These are phyloP conservation scores for Ispidina lecontei DNA, from an alignment of 2,797 vertebrate genomes.

Conservation along the genomic window DNA sequence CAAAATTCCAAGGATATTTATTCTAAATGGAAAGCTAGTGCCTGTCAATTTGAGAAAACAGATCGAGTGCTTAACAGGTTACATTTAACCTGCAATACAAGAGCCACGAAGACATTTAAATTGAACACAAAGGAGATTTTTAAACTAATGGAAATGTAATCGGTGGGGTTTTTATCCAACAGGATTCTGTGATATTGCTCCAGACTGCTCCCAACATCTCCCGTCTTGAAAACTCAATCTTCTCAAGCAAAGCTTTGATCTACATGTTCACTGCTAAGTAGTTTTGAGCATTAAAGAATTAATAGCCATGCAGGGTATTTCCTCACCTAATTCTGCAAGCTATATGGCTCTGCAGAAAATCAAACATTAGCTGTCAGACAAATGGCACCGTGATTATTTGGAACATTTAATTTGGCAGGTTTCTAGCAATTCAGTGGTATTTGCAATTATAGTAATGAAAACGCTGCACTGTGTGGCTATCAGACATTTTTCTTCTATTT, in stretches of 20 bases:
- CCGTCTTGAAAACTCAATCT: constrained; percentile 25
- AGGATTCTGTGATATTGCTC: not conserved
- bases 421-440: constrained; percentile 1
- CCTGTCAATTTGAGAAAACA: not conserved
- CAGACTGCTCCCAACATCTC: not conserved
- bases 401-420: constrained; percentile 20
- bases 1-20: not conserved
- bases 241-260: constrained; percentile 67
- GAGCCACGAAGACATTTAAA: not conserved
- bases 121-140: constrained; percentile 39
- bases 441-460: constrained; percentile 21
- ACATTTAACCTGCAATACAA: constrained; percentile 5
- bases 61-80: not conserved
- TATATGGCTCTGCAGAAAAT: not conserved
- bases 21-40: not conserved
- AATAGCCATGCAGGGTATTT: constrained; percentile 33
- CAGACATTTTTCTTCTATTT: not conserved
- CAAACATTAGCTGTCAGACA: constrained; percentile 41
- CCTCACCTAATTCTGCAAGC: not conserved
- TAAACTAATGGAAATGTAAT: constrained; percentile 44
- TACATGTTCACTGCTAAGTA: constrained; percentile 40
- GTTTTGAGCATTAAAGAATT: constrained; percentile 58
- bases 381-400: constrained; percentile 1
- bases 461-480: not conserved
- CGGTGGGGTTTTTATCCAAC: not conserved